Evolutionary conservation across 2,888 invertebrate species (phyloP).

Genomic region (Drosophila fulvimacula): DNA sequence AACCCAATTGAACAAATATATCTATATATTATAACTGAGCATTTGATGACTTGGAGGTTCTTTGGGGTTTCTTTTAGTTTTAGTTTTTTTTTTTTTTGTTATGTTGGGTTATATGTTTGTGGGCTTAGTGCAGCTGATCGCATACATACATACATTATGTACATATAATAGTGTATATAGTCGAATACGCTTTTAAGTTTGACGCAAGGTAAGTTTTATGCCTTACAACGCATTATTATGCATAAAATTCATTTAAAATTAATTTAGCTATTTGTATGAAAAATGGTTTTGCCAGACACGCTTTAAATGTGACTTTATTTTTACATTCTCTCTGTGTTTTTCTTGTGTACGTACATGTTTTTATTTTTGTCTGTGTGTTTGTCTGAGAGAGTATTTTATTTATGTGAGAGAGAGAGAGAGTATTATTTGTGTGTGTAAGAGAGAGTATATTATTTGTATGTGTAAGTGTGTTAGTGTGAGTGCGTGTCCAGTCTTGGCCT

Average conservation of each 20-base stretch:
- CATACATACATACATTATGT: constrained; percentile 35
- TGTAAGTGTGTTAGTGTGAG: constrained; percentile 3
- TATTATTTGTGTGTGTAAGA: not conserved
- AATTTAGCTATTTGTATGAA: constrained; percentile 31
- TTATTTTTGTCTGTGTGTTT: not conserved
- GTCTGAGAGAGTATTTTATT: not conserved
- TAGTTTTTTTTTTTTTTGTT: not conserved
- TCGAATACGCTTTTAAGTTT: constrained; percentile 59
- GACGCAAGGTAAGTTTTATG: constrained; percentile 59
- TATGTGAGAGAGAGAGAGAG: not conserved
- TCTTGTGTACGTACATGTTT: constrained; percentile 7
- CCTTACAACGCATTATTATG: constrained; percentile 41
- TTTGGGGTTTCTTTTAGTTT: constrained; percentile 10
- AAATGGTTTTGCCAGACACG: constrained; percentile 9
- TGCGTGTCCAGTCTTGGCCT: constrained; percentile 35
- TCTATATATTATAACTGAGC: constrained; percentile 32
- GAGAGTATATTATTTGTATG: not conserved
- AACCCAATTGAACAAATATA: constrained; percentile 43
- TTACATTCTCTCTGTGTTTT: not conserved
- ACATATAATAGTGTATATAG: constrained; percentile 36
- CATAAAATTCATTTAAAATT: constrained; percentile 34
- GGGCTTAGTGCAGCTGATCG: constrained; percentile 47
- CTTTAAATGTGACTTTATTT: constrained; percentile 20
- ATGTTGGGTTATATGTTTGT: constrained; percentile 6
- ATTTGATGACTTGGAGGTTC: constrained; percentile 32